Evolutionary conservation across 2,113 vertebrate genomes (phyloP), one percentile per base, ranked within the genome.

Genomic region (Scophthalmus maximus): DNA sequence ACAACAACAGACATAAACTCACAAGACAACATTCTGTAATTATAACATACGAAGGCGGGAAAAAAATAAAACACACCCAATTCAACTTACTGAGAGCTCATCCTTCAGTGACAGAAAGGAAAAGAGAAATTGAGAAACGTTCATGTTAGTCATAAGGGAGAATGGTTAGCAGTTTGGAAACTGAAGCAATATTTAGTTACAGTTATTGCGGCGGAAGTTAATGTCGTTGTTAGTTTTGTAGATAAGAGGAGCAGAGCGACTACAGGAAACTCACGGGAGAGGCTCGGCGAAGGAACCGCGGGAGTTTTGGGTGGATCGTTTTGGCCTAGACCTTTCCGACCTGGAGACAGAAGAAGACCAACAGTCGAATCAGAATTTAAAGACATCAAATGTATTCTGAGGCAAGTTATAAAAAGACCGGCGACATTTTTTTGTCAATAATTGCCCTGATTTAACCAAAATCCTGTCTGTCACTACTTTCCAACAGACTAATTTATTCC

Each of bases 51-150:
- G 57, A 47, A 40, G 30, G 25, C 34, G 57, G n/a, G n/a, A n/a
- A n/a, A n/a, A n/a, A n/a, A n/a, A n/a, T n/a, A 30, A 61, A 29
- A 70, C 8, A 44, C 25, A n/a, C 36, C 25, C 50, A 60, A 18
- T 25, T 32, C 34, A 36, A 94, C 93, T 94, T 93, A 94, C 92
- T 83, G 73, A 78, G 58, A 55, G 83, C 52, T 92, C 89, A 90
- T 92, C 89, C 91, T 88, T 85, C 79, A 85, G 89, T 79, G 83
- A 86, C 20, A 78, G 78, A 87, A 71, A 71, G 57, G 78, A 83
- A n/a, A 81, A 82, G 52, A 85, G 62, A 91, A 67, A 89, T 52
- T 52, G 25, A 85, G 59, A 88, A 66, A 79, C 6, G 82, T 91
- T 86, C 79, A 84, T 87, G 82, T 91, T 88, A 84, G 87, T 88